phyloP scores from a whole-genome alignment of 2,113 vertebrate genomes.

The Chaenogobius annularis region DNA sequence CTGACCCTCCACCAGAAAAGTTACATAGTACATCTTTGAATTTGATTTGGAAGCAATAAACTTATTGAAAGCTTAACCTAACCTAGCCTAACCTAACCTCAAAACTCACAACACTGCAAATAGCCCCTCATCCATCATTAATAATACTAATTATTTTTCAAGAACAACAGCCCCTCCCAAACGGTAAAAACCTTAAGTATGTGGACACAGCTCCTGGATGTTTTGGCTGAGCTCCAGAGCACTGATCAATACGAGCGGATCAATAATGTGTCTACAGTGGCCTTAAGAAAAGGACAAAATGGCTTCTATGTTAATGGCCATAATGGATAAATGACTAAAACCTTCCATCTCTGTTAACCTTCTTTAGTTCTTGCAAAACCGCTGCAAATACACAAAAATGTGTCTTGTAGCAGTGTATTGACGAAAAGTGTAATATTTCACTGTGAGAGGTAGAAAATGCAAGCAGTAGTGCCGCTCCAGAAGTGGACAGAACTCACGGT shows the following conservation, averaged over 20 bases:
- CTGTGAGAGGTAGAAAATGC: no score
- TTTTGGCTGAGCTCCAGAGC: slow-evolving; percentile 22
- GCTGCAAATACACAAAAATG: neutral
- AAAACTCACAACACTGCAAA: neutral
- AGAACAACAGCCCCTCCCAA: neutral
- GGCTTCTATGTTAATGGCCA: slow-evolving; percentile 8
- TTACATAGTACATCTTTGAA: neutral
- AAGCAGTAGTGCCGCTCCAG: no score
- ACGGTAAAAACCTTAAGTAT: neutral
- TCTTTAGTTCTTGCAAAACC: neutral
- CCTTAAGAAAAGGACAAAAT: slow-evolving; percentile 19
- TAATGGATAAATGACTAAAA: slow-evolving; percentile 4
- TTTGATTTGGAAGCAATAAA: no score
- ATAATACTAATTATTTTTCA: neutral
- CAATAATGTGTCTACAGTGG: slow-evolving; percentile 21
- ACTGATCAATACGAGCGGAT: slow-evolving; percentile 33
- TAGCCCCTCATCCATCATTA: neutral
- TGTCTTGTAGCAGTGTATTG: neutral
- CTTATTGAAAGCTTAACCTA: no score
- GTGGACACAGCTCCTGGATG: slow-evolving; percentile 18
- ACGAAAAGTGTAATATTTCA: neutral
- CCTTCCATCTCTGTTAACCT: neutral
- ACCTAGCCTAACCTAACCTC: neutral
- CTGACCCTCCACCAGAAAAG: no score
- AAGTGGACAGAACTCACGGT: no score